Conservation (phyloP, 1,140 invertebrate species). For the Leguminivora glycinivorella region DNA sequence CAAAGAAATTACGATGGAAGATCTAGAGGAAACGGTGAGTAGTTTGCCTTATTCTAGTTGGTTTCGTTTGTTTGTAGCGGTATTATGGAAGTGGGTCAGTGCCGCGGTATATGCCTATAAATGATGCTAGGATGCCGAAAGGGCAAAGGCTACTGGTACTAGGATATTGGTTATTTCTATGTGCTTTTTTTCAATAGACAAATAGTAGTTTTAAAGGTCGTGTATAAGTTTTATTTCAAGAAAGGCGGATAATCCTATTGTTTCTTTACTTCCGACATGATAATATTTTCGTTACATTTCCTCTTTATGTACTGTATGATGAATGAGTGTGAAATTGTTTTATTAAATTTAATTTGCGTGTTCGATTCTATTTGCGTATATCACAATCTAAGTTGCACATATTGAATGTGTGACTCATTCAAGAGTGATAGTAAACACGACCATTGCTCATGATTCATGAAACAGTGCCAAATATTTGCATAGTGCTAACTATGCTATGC, state of each 20-base stretch:
- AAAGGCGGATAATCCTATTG: neutral
- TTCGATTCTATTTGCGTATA: neutral
- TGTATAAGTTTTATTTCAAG: conserved; percentile 5
- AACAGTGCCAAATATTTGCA: neutral
- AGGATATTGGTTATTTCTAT: neutral
- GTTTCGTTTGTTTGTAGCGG: conserved; percentile 26
- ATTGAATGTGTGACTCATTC: neutral
- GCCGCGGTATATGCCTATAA: conserved; percentile 43
- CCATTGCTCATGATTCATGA: neutral
- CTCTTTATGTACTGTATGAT: neutral
- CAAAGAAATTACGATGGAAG: conserved; percentile 61
- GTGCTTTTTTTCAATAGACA: neutral
- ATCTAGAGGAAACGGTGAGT: conserved; percentile 62
- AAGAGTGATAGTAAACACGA: conserved; percentile 1
- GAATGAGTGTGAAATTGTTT: neutral
- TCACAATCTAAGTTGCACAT: neutral
- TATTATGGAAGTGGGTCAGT: conserved; percentile 51
- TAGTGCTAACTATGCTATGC: neutral
- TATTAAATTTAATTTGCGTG: neutral
- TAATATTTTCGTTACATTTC: neutral
- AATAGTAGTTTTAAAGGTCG: neutral
- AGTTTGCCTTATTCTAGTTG: conserved; percentile 26
- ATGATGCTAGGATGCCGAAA: conserved; percentile 32
- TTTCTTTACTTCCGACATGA: neutral
- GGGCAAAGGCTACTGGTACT: conserved; percentile 4